Percentiles rank a stretch among this genome's conserved stretches.
These are phyloP conservation scores for Ahaetulla prasina DNA, from an alignment of 2,113 vertebrate genomes.

Conservation along the genomic window DNA sequence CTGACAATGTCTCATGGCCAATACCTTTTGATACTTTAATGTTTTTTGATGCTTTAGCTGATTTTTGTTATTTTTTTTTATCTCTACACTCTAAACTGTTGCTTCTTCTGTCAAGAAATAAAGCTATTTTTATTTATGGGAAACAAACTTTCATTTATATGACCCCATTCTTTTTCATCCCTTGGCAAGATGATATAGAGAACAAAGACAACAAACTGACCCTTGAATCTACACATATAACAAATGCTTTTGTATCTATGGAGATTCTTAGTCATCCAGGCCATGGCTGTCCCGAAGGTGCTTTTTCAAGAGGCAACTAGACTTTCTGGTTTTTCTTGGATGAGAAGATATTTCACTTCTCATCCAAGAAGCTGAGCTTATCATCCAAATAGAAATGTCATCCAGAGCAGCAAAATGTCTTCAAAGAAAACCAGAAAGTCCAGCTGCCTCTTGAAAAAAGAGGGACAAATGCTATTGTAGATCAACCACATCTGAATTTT, in stretches of 20 bases:
- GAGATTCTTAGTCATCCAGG: no score
- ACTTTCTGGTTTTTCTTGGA: no score
- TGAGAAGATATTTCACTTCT: no score
- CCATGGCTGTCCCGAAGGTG: no score
- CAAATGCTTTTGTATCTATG: background rate
- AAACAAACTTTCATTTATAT: background rate
- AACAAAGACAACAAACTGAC: background rate
- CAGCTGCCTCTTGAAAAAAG: no score
- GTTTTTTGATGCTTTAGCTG: background rate
- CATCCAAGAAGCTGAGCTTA: no score
- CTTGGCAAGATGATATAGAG: constrained; percentile 6
- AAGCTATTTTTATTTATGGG: constrained; percentile 16
- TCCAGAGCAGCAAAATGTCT: no score
- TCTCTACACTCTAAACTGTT: constrained; percentile 27
- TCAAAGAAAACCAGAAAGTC: no score
- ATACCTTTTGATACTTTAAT: constrained; percentile 56
- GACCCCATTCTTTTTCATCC: background rate
- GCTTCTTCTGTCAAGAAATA: constrained; percentile 8
- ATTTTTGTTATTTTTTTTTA: constrained; percentile 22
- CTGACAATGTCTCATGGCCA: constrained; percentile 40
- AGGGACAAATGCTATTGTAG: background rate
- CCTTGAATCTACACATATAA: background rate
- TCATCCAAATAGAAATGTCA: no score
- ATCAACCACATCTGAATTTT: background rate
- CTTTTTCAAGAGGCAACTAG: no score